Evolutionary conservation across 2,888 invertebrate species (phyloP).

Genomic region (Lepidochrysops patricia): DNA sequence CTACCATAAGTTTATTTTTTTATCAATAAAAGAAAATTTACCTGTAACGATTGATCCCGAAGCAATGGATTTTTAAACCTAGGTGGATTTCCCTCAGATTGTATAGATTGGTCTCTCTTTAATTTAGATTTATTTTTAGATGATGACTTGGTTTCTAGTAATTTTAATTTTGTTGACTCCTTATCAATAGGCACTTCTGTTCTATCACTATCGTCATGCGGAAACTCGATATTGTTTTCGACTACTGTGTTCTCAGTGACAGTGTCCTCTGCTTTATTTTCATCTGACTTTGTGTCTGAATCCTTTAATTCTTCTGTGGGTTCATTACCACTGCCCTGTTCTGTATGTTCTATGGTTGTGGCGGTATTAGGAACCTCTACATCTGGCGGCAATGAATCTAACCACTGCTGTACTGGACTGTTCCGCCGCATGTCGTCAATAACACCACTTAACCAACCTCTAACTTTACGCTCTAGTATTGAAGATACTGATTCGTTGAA

Average conservation of each 20-base stretch:
- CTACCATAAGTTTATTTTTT: too few species aligned
- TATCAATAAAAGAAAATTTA: conserved; percentile 29
- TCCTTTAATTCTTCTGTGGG: conserved; percentile 30
- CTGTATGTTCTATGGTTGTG: conserved; percentile 19
- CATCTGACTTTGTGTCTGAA: conserved; percentile 43
- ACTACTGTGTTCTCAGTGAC: conserved; percentile 50
- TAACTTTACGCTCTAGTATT: conserved; percentile 61
- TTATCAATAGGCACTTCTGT: conserved; percentile 47
- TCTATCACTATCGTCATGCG: conserved; percentile 35
- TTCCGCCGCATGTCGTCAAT: conserved; percentile 77
- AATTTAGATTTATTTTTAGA: conserved; percentile 43
- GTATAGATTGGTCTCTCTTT: conserved; percentile 62
- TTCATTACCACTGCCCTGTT: conserved; percentile 17
- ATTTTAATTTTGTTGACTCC: conserved; percentile 55
- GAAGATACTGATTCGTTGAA: conserved; percentile 64
- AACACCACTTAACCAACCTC: conserved; percentile 65
- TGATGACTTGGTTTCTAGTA: conserved; percentile 51
- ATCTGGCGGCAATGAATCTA: conserved; percentile 78
- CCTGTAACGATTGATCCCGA: conserved; percentile 68
- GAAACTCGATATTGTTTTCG: conserved; percentile 23
- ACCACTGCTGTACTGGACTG: conserved; percentile 84
- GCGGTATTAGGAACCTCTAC: conserved; percentile 24
- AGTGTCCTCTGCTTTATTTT: conserved; percentile 50
- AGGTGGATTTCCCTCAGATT: conserved; percentile 62
- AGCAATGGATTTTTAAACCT: conserved; percentile 62